Evolutionary conservation across 2,113 vertebrate species (phyloP).

Genomic region (Cephalopholis sonnerati): DNA sequence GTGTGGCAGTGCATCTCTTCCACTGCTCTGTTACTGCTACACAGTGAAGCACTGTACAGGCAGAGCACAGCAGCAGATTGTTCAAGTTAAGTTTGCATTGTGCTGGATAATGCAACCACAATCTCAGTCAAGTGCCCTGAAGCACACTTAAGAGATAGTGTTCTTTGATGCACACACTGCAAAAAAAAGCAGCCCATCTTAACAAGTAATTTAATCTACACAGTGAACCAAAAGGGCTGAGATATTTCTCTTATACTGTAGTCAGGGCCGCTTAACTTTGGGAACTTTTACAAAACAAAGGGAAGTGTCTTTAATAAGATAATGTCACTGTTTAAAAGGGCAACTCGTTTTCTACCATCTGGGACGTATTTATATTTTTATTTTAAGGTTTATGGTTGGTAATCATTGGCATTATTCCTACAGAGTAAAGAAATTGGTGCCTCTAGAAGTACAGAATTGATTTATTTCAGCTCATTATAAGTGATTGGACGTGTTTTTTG

Average conservation of each 20-base stretch:
- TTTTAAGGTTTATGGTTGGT: not conserved
- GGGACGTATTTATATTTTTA: not conserved
- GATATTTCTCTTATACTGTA: not conserved
- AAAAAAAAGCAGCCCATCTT: slow-evolving; percentile 10
- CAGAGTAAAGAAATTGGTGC: not conserved
- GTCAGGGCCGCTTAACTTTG: not conserved
- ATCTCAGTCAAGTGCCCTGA: slow-evolving; percentile 43
- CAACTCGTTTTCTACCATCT: not conserved
- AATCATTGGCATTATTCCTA: not conserved
- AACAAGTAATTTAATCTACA: slow-evolving; percentile 25
- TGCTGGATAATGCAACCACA: slow-evolving; percentile 32
- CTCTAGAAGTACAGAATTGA: not conserved
- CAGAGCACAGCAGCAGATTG: slow-evolving; percentile 51
- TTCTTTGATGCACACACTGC: slow-evolving; percentile 28
- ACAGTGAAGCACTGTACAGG: slow-evolving; percentile 52
- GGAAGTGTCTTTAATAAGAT: not conserved
- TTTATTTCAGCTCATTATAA: not conserved
- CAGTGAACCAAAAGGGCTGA: not conserved
- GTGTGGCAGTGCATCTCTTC: slow-evolving; percentile 25
- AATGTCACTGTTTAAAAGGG: not conserved
- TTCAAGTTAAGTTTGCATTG: slow-evolving; percentile 34
- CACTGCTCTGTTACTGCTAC: slow-evolving; percentile 42
- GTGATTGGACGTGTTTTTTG: not conserved
- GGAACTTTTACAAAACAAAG: slow-evolving; percentile 9
- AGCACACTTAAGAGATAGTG: slow-evolving; percentile 14